A percentile compares a stretch with the other conserved stretches of the same genome.
Conservation (phyloP, 2,888 invertebrate genomes). For the Stictocephala bisonia region DNA sequence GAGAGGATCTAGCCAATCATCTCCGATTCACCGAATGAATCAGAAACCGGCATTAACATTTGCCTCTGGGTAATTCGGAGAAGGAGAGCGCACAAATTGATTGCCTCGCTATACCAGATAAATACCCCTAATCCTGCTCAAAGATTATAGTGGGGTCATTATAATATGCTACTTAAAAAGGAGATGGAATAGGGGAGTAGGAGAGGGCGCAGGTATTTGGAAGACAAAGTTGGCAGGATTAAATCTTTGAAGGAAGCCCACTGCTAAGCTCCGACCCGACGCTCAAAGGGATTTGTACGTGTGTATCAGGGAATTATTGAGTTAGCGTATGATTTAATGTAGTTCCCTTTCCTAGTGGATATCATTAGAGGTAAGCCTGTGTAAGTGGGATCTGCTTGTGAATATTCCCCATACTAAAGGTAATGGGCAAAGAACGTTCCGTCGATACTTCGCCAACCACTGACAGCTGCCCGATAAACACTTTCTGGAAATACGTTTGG, state of each 20-base stretch:
- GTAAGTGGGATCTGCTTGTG: too few relatives aligned
- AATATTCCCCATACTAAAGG: too few relatives aligned
- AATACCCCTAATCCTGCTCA: slow-evolving; percentile 24
- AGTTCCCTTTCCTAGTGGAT: slow-evolving; percentile 48
- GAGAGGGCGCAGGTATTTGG: slow-evolving; percentile 32
- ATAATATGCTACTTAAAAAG: slow-evolving; percentile 36
- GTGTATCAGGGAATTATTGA: slow-evolving; percentile 51
- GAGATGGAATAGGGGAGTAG: slow-evolving; percentile 9
- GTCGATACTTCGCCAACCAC: too few relatives aligned
- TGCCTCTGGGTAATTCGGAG: too few relatives aligned
- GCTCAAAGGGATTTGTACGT: slow-evolving; percentile 50
- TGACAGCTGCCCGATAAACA: too few relatives aligned
- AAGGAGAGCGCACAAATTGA: too few relatives aligned
- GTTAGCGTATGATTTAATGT: slow-evolving; percentile 52
- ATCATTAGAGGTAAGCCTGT: slow-evolving; percentile 49
- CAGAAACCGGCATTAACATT: too few relatives aligned
- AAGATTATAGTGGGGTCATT: slow-evolving; percentile 30
- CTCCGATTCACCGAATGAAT: too few relatives aligned
- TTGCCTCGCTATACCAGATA: slow-evolving; percentile 18
- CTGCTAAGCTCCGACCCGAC: slow-evolving; percentile 38
- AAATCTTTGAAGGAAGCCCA: slow-evolving; percentile 46
- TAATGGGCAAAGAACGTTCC: too few relatives aligned
- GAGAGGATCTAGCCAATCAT: too few relatives aligned
- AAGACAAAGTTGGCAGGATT: slow-evolving; percentile 40
- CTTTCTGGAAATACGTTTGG: too few relatives aligned